These are phyloP conservation scores for Geococcyx californianus DNA, from an alignment of 2,113 vertebrate genomes.

Conservation along the genomic window DNA sequence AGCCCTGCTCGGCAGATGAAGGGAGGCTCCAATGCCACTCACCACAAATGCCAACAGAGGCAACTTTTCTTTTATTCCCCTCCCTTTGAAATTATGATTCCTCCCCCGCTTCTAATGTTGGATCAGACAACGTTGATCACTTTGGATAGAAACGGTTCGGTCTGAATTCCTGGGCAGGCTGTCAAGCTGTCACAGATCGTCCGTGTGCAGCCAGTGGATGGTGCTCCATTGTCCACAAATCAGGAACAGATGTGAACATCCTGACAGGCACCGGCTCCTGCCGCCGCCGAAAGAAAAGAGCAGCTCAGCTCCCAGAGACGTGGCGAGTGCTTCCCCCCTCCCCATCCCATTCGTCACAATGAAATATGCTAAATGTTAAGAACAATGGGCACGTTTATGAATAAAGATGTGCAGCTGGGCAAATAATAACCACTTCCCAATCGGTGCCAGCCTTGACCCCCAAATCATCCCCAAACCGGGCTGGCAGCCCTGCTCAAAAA, in stretches of 20 bases:
- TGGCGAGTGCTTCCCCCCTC: not conserved
- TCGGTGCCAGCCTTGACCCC: conserved; percentile 34
- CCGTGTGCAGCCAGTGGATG: conserved; percentile 30
- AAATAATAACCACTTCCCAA: conserved; percentile 19
- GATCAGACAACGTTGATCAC: conserved; percentile 8
- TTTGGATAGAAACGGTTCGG: not conserved
- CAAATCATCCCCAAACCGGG: not conserved
- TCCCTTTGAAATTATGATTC: not conserved
- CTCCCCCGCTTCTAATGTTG: not conserved
- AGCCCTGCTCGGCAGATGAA: not conserved
- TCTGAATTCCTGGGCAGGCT: conserved; percentile 65
- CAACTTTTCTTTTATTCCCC: not conserved
- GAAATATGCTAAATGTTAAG: conserved; percentile 39
- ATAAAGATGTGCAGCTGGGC: conserved; percentile 62
- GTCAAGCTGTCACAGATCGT: conserved; percentile 59
- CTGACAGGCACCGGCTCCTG: conserved; percentile 17
- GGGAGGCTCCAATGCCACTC: not conserved
- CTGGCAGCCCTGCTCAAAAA: not conserved
- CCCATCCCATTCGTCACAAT: not conserved
- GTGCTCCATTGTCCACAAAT: conserved; percentile 69
- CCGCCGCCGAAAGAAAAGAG: not conserved
- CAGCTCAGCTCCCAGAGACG: not conserved
- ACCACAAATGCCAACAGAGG: not conserved
- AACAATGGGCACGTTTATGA: conserved; percentile 16
- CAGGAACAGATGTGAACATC: conserved; percentile 59